Base-by-base conservation (phyloP, 2,888 invertebrate genomes). In the Coronaproctus castanopsis region DNA sequence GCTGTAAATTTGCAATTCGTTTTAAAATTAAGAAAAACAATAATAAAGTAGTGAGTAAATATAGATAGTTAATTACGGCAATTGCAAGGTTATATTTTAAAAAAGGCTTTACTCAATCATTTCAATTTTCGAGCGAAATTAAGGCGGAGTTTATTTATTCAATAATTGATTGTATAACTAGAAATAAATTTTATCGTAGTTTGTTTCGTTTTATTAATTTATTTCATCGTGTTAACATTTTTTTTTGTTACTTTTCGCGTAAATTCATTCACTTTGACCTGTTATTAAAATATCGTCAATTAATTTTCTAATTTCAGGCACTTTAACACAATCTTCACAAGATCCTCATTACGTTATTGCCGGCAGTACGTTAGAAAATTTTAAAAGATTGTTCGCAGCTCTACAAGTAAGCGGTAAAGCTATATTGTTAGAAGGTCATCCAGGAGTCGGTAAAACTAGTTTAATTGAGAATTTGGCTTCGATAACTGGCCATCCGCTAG, bases 391-490 rank as follows among this genome's bases (percentile, higher is more conserved):
- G 10, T 72, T 98, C 50, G 79, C 97, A 61, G 95, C 88, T 0
- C 75, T 98, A 67, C 90, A 93, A 68, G 72, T 96, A 61, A 67
- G 68, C 2, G 85, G 86, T 62, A 89, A 93, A 71, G 92, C 97
- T 0, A 82, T 99, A 61, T 77, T 99, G 58, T 73, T 99, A 20
- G 98, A 99, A 76, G 98, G 92, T 1, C 89, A 92, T 67, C 98
- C 98, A 2, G 98, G 98, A 1, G 96, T 97, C 21, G 98, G 98
- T 2, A 99, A 99, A 74, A 97, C 97, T 0, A 93, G 93, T 65
- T 77, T 96, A 59, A 87, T 99, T 1, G 82, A 84, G 58, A 92
- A 92, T 23, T 74, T 98, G 51, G 95, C 96, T 0, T 83, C 80
- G 68, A 80, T 81, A 8, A 81, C 91, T 1, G 87, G 90, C 1